Conservation (phyloP, 2,113 vertebrate species). For the Oncorhynchus nerka region DNA sequence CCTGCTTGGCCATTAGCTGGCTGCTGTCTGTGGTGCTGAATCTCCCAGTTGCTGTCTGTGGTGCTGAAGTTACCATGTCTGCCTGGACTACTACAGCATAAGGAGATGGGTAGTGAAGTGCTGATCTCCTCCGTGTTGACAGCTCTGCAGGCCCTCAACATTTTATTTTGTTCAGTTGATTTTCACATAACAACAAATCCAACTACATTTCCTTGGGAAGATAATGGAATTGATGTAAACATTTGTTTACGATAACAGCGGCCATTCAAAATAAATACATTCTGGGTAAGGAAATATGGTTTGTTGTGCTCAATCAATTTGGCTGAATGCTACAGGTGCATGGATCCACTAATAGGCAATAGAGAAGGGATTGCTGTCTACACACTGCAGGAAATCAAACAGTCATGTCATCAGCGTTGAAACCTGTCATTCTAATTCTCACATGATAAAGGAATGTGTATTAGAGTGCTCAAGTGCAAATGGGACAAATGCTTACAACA, state of each 20-base stretch:
- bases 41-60: not conserved
- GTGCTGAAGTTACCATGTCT: not conserved
- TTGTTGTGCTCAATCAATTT: not conserved
- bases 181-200: not conserved
- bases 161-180: too few relatives aligned
- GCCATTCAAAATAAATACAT: not conserved
- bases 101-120: not conserved
- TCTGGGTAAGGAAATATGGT: not conserved
- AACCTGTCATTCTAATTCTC: constrained; percentile 44
- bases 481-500: constrained; percentile 41
- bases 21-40: constrained; percentile 10
- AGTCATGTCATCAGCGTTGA: constrained; percentile 15
- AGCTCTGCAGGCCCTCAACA: not conserved
- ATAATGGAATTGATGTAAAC: not conserved
- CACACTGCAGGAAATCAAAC: constrained; percentile 11
- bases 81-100: not conserved
- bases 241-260: not conserved
- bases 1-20: constrained; percentile 10
- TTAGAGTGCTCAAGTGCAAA: constrained; percentile 3
- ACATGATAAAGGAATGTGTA: constrained; percentile 18
- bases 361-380: not conserved
- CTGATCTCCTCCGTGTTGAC: not conserved
- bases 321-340: not conserved
- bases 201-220: not conserved
- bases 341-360: not conserved